Base-by-base conservation (phyloP, 2,888 invertebrate species). In the Eremobia ochroleuca region DNA sequence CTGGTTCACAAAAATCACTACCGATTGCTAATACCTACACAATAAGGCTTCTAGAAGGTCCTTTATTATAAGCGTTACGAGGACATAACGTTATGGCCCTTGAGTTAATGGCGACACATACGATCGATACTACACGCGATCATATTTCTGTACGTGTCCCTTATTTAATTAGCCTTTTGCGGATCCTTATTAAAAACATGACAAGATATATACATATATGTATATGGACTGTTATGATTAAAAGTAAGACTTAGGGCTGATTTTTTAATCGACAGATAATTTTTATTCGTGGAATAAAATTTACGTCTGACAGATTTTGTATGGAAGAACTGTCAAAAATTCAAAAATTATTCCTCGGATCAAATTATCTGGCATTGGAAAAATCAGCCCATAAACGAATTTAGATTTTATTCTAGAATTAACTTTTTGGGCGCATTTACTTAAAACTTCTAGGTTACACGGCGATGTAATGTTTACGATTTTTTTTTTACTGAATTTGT, bases 101-200 rank as follows among this genome's bases (percentile, higher is more conserved):
- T 68, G 72, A 83, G 87, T 83, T 80, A 87, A 87, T 87, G 73
- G 78, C 37, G 68, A 70, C 62, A 81, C 74, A 71, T 66, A 71
- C 43, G 58, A 66, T 82, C 65, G 55, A 62, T 64, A 73, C 72
- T 52, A 73, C 65, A 85, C 11, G 68, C 67, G 49, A 61, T 58
- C 46, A 28, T 75, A 62, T 65, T 72, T 76, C 43, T 69, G 52
- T 59, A 66, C 58, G 61, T 64, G 61, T 46, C 34, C 31, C 46
- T 81, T 85, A 49, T 83, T 71, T 46, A 21, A 81, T 71, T 66
- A 69, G 66, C 71, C 34, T 62, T 68, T 73, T n/a, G 11, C 13
- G 46, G 40, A 82, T 65, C 52, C 28, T 74, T 73, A 58, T 52
- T 66, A 55, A 46, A 46, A 75, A 34, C n/a, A 49, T 31, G 37